These are phyloP conservation scores for Halichondria panicea DNA, from an alignment of 37 sponge, comb jelly and placozoan species.

Conservation along the genomic window DNA sequence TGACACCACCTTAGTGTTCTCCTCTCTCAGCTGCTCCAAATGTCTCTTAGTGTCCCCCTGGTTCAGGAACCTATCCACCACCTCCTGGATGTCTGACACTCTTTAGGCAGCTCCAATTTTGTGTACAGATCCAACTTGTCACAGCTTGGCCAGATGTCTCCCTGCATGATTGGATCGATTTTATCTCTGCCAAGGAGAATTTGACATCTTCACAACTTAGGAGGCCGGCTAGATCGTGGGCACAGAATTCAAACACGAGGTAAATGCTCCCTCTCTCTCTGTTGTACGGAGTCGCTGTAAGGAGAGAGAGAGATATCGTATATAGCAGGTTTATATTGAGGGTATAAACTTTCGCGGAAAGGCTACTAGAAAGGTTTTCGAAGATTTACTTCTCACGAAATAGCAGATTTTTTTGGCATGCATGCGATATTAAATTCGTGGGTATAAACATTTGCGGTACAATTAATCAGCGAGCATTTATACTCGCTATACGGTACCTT, in stretches of 20 bases:
- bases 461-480: too few relatives aligned
- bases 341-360: too few relatives aligned
- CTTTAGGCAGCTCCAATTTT: conserved; percentile 98
- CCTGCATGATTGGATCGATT: conserved; percentile 88
- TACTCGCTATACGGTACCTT: too few relatives aligned
- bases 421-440: too few relatives aligned
- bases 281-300: conserved; percentile 87
- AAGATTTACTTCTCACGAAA: too few relatives aligned
- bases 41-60: conserved; percentile 95
- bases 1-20: conserved; percentile 78
- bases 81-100: conserved; percentile 96
- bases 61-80: conserved; percentile 92
- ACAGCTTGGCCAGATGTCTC: conserved; percentile 89
- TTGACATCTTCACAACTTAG: conserved; percentile 85
- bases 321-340: too few relatives aligned
- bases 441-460: too few relatives aligned
- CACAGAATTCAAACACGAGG: conserved; percentile 98
- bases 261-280: conserved; percentile 89
- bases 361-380: too few relatives aligned
- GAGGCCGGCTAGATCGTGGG: conserved; percentile 97
- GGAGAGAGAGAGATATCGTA: too few relatives aligned
- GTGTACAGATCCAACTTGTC: conserved; percentile 79
- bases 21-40: conserved; percentile 83
- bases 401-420: too few relatives aligned
- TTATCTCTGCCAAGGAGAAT: conserved; percentile 88